Conservation (phyloP, 2,888 invertebrate genomes). For the Yponomeuta cagnagella region DNA sequence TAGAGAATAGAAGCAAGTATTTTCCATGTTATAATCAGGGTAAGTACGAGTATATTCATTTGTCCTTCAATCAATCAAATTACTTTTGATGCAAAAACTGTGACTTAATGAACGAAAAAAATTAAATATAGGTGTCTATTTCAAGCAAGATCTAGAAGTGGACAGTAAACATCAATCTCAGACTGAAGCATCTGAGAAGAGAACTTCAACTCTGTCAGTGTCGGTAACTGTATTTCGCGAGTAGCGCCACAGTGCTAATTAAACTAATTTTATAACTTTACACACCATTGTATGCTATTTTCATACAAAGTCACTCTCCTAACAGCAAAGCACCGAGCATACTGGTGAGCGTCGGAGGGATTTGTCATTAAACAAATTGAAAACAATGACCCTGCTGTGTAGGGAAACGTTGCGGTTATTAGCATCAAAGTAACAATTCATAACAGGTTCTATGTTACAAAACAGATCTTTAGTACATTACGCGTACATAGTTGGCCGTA, state of each 20-base stretch:
- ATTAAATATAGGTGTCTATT: no score
- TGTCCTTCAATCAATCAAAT: no score
- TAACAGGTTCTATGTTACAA: not conserved
- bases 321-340: not conserved
- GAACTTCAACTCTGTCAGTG: not conserved
- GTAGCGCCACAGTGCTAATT: conserved; percentile 33
- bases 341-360: no score
- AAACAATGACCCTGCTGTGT: no score
- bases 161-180: no score
- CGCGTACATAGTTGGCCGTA: not conserved
- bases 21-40: no score
- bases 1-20: no score
- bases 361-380: no score
- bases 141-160: no score
- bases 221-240: not conserved
- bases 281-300: conserved; percentile 2
- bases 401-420: not conserved
- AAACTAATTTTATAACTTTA: conserved; percentile 38
- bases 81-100: no score
- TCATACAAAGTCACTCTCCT: not conserved
- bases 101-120: no score
- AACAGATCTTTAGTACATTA: not conserved
- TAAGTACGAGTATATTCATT: no score
- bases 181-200: not conserved
- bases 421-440: not conserved